Base-by-base conservation (phyloP, 53 echinoderm and acorn worm genomes). In the Hippasteria phrygiana region DNA sequence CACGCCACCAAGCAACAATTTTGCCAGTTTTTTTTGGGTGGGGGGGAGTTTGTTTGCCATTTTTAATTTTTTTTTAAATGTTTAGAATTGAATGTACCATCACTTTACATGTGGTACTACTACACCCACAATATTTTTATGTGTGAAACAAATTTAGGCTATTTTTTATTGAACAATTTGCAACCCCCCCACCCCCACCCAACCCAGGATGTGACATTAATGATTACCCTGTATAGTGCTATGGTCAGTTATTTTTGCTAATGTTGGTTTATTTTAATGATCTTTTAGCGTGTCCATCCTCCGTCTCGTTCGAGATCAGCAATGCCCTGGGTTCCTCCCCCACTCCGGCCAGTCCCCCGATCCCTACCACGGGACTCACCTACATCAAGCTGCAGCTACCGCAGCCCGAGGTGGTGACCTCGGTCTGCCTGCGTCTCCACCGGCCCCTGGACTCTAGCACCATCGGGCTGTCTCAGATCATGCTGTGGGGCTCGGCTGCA, bases 291-390 rank as follows among this genome's bases (percentile, higher is more conserved):
- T 99, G 99, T 78, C 99, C 99, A 33, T 92, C 96, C 14, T 92
- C 95, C 0, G 93, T 99, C 9, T 92, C 95, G 31, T 56, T 96
- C 17, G 99, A 99, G 93, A 91, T 99, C 73, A 99, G 99, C 62
- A 85, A 51, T 27, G 87, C 94, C 38, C 94, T 91, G 71, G 99
- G 99, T 28, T 84, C 93, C 87, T 96, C 88, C 43, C 74, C 94
- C 13, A 54, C 91, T n/a, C 99, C 99, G 14, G 72, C 96, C 46
- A 92, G 96, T 40, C 94, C 96, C 8, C 99, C 99, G 27, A 75
- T 96, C 3, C 76, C 99, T 26, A 96, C 94, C 86, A 92, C 94
- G 55, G 96, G 99, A 34, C 88, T 96, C 16, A 94, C 94, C 9
- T 94, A 93, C 74, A 94, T 96, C 88, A 91, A 94, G 88, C 89